phyloP scores from a whole-genome alignment of 2,797 vertebrate genomes.

The Aphelocoma californica region DNA sequence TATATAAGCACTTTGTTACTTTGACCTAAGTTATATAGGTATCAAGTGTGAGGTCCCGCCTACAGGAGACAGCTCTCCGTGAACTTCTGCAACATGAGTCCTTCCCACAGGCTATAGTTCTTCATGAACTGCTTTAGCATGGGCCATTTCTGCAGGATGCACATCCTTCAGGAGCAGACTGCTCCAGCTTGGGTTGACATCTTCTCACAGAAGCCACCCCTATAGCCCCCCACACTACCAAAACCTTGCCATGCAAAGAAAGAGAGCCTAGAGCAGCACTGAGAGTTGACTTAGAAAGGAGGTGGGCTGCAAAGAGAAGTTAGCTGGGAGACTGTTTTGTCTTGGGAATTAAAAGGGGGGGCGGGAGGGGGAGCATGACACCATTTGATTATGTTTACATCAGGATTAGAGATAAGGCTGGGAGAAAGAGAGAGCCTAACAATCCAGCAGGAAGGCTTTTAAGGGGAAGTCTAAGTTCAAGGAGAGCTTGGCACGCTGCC shows the following conservation, averaged over 20 bases:
- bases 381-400: background rate
- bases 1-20: no score
- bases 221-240: background rate
- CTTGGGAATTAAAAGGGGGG: background rate
- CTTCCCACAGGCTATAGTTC: background rate
- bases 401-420: background rate
- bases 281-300: background rate
- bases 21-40: no score
- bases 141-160: background rate
- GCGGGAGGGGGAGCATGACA: no score
- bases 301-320: background rate
- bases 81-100: background rate
- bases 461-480: background rate
- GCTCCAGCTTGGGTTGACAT: fast-evolving
- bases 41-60: background rate
- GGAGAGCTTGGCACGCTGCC: background rate
- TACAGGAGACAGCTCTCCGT: background rate
- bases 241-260: background rate
- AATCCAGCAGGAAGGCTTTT: background rate
- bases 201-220: background rate
- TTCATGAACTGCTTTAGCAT: background rate
- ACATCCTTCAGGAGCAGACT: background rate
- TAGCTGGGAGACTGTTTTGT: background rate
- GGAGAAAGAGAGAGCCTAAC: background rate
- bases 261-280: background rate